These are phyloP conservation scores for Sminthurinus signatus DNA, from an alignment of 1,140 invertebrate genomes.

Conservation along the genomic window DNA sequence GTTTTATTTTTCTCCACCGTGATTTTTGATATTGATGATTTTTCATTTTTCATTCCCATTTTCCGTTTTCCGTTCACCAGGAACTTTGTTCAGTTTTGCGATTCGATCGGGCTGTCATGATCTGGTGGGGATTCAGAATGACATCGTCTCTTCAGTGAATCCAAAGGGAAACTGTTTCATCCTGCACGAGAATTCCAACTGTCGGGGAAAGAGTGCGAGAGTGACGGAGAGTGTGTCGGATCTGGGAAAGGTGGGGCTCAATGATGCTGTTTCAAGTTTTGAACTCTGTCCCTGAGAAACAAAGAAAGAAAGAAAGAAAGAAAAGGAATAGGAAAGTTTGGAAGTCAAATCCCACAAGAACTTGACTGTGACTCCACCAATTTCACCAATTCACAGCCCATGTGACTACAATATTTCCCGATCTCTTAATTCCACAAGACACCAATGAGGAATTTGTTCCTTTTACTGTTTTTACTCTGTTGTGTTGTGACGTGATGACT, in stretches of 20 bases:
- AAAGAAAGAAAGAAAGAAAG: not conserved
- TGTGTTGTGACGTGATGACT: too few species aligned
- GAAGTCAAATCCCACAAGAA: not conserved
- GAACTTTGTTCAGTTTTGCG: not conserved
- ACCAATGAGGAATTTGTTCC: too few species aligned
- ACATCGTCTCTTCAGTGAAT: constrained; percentile 21
- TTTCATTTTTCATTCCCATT: too few species aligned
- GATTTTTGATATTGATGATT: too few species aligned
- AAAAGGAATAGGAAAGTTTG: not conserved
- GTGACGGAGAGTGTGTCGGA: not conserved
- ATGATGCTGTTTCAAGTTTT: constrained; percentile 19
- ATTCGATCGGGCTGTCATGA: constrained; percentile 13
- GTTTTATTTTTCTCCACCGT: too few species aligned
- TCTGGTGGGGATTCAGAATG: constrained; percentile 18
- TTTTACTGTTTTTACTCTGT: too few species aligned
- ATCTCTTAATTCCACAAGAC: too few species aligned
- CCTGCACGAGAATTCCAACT: constrained; percentile 19
- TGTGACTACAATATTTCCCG: too few species aligned
- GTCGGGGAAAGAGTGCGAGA: constrained; percentile 7
- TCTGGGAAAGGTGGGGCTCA: constrained; percentile 9
- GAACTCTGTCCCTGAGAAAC: constrained; percentile 3
- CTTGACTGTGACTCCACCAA: too few species aligned
- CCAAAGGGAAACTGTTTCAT: constrained; percentile 14
- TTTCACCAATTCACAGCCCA: too few species aligned
- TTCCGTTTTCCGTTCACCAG: not conserved